phyloP scores from a whole-genome alignment of 2,888 invertebrate species.

The Ichneumoninae sp. region DNA sequence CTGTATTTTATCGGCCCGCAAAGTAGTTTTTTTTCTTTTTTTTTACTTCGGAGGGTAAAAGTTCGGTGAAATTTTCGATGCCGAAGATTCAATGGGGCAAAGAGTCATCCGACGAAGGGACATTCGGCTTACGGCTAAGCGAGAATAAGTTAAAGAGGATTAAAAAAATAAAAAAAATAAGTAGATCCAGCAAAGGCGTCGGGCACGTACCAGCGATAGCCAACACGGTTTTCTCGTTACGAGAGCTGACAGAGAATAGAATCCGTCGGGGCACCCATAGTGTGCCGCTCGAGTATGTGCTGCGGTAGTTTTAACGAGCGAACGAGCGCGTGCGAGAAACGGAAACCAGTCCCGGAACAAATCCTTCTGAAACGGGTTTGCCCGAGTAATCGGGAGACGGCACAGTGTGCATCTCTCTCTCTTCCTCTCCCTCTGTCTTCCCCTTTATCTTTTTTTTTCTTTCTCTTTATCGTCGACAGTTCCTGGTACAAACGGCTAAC shows the following conservation, averaged over 20 bases:
- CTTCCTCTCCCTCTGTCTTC: constrained; percentile 53
- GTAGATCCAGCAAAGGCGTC: constrained; percentile 19
- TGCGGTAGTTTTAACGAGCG: constrained; percentile 73
- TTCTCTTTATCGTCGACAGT: constrained; percentile 53
- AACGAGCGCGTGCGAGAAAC: constrained; percentile 73
- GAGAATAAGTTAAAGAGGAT: not conserved
- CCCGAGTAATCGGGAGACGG: constrained; percentile 63
- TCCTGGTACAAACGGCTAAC: constrained; percentile 45
- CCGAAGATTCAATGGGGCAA: constrained; percentile 13
- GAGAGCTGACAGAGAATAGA: constrained; percentile 43
- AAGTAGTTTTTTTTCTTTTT: not conserved
- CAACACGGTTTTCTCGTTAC: constrained; percentile 63
- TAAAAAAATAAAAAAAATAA: not conserved
- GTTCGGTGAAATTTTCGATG: not conserved
- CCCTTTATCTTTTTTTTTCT: constrained; percentile 66
- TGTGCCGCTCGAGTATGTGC: constrained; percentile 16
- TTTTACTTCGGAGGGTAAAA: not conserved
- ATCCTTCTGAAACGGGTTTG: constrained; percentile 76
- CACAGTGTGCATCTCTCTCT: constrained; percentile 60
- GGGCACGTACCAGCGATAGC: constrained; percentile 39
- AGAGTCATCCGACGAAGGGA: not conserved
- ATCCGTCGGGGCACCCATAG: not conserved
- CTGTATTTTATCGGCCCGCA: too few species aligned
- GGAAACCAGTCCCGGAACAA: constrained; percentile 81
- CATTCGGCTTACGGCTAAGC: not conserved